phyloP scores from a whole-genome alignment of 1,140 invertebrate species.

The Caenorhabditis briggsae region DNA sequence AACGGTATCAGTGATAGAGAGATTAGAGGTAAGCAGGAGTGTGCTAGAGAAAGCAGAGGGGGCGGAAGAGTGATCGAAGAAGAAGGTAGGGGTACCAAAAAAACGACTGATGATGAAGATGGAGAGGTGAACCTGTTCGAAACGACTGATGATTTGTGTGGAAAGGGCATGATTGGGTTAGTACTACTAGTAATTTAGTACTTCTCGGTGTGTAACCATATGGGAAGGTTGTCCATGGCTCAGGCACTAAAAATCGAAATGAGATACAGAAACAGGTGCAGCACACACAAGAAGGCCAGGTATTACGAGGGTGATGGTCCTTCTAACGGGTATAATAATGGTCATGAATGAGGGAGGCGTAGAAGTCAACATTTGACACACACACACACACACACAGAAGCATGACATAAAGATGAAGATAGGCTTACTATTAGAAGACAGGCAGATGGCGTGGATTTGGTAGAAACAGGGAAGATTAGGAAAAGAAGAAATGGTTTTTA shows the following conservation, averaged over 20 bases:
- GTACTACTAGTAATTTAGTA: neutral
- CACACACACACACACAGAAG: too few relatives aligned
- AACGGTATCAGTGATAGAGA: slow-evolving; percentile 46
- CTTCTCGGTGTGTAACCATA: neutral
- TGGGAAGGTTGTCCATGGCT: too few relatives aligned
- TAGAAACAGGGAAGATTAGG: too few relatives aligned
- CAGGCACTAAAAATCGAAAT: neutral
- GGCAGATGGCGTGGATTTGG: too few relatives aligned
- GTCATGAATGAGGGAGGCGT: neutral
- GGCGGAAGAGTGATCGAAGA: neutral
- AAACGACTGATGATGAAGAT: neutral
- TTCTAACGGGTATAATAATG: neutral
- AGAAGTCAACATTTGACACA: neutral
- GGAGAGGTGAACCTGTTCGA: slow-evolving; percentile 16
- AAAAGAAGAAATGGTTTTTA: too few relatives aligned
- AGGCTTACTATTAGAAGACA: too few relatives aligned
- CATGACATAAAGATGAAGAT: too few relatives aligned
- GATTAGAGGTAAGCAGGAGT: neutral
- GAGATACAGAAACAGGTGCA: neutral
- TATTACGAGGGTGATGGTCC: slow-evolving; percentile 14
- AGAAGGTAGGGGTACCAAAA: neutral
- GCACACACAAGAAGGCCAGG: neutral
- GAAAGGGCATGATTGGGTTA: neutral
- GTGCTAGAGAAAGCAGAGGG: neutral
- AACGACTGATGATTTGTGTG: neutral